Evolutionary conservation across 2,888 invertebrate genomes (phyloP).

Genomic region (Cephus runcator): DNA sequence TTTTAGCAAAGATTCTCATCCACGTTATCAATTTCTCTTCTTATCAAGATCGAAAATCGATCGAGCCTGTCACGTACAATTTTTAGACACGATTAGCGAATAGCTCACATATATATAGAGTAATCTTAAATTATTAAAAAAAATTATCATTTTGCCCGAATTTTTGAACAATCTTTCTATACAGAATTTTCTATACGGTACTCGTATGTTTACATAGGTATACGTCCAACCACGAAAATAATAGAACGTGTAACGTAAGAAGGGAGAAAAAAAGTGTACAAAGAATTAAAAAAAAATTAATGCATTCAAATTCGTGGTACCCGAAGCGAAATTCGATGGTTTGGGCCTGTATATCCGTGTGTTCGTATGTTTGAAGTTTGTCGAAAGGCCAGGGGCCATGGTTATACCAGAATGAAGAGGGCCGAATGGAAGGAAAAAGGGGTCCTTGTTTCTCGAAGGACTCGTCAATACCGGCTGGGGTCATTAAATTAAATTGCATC

Average conservation of each 20-base stretch:
- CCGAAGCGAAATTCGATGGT: neutral
- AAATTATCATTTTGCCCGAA: neutral
- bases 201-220: neutral
- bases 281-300: neutral
- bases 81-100: neutral
- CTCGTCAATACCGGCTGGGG: constrained; percentile 22
- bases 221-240: neutral
- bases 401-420: neutral
- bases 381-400: neutral
- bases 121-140: neutral
- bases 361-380: neutral
- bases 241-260: neutral
- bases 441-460: neutral
- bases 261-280: neutral
- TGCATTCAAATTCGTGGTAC: neutral
- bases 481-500: constrained; percentile 45
- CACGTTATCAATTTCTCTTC: neutral
- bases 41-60: neutral
- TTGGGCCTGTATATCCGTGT: neutral
- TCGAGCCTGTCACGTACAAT: too few species aligned
- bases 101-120: neutral
- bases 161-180: neutral
- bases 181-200: neutral
- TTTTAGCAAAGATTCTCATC: neutral
- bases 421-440: neutral